These are phyloP conservation scores for Pandemis heparana DNA, from an alignment of 2,888 invertebrate genomes.

Conservation along the genomic window DNA sequence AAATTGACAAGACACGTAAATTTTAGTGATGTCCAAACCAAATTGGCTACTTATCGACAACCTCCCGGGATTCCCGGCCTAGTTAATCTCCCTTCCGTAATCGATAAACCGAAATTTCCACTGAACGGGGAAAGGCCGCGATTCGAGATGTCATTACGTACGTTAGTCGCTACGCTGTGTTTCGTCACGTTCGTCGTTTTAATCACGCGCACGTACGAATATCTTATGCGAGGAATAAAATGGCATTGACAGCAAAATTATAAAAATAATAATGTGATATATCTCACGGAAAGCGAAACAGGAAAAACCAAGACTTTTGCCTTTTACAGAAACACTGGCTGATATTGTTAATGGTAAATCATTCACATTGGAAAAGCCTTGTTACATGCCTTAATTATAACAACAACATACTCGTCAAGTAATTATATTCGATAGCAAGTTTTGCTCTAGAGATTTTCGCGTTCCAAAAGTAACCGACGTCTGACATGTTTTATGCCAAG, in stretches of 20 bases:
- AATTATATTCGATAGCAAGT: neutral
- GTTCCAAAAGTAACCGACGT: neutral
- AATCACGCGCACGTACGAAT: conserved; percentile 25
- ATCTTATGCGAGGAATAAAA: conserved; percentile 14
- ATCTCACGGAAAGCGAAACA: neutral
- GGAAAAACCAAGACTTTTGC: neutral
- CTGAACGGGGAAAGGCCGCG: conserved; percentile 18
- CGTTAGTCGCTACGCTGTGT: conserved; percentile 41
- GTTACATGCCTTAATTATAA: neutral
- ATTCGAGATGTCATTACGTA: conserved; percentile 34
- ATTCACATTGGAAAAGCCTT: neutral
- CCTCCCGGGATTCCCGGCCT: conserved; percentile 15
- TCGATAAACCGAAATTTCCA: conserved; percentile 29
- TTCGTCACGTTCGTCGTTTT: conserved; percentile 38
- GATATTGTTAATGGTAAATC: neutral
- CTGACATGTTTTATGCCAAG: conserved; percentile 15
- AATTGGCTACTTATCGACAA: conserved; percentile 30
- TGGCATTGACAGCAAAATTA: neutral
- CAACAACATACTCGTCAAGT: neutral
- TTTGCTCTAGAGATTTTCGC: neutral
- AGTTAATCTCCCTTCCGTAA: conserved; percentile 35
- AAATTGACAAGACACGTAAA: neutral
- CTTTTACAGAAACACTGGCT: neutral
- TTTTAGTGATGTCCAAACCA: conserved; percentile 26
- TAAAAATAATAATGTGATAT: neutral